Percentiles rank a stretch among this genome's conserved stretches.
Evolutionary conservation across 2,888 invertebrate genomes (phyloP).

Genomic region (Camptogramma bilineatum): DNA sequence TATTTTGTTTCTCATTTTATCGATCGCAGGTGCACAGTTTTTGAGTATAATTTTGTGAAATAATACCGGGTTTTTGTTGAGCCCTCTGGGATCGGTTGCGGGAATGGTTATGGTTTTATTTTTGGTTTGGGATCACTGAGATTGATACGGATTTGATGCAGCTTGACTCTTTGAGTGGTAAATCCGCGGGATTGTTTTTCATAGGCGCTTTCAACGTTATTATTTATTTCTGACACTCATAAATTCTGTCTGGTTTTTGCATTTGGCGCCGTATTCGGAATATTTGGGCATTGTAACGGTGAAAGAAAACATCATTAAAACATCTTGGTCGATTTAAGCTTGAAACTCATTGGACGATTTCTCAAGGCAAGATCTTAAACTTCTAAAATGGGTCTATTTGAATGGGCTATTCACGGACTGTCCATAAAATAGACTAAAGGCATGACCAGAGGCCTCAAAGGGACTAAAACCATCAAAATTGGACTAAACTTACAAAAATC

Average conservation of each 20-base stretch:
- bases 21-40: slow-evolving; percentile 58
- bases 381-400: too few relatives aligned
- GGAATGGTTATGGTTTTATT: slow-evolving; percentile 20
- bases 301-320: too few relatives aligned
- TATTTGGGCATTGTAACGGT: too few relatives aligned
- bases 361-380: too few relatives aligned
- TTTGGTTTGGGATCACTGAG: slow-evolving; percentile 16
- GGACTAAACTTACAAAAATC: not conserved
- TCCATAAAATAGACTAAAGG: too few relatives aligned
- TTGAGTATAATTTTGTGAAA: slow-evolving; percentile 47
- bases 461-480: not conserved
- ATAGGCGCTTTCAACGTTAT: not conserved
- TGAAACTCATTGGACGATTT: too few relatives aligned
- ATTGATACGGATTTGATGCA: slow-evolving; percentile 16
- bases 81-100: slow-evolving; percentile 14
- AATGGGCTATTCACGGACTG: too few relatives aligned
- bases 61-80: slow-evolving; percentile 47
- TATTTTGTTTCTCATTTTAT: slow-evolving; percentile 69
- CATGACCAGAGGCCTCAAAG: not conserved
- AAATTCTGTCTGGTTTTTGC: too few relatives aligned
- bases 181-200: not conserved
- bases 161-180: not conserved
- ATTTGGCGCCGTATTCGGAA: too few relatives aligned
- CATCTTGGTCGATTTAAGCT: too few relatives aligned
- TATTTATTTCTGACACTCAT: not conserved